Percentiles rank a stretch among this genome's conserved stretches.
phyloP scores from a whole-genome alignment of 2,888 invertebrate genomes.

The Chrysomela aeneicollis region DNA sequence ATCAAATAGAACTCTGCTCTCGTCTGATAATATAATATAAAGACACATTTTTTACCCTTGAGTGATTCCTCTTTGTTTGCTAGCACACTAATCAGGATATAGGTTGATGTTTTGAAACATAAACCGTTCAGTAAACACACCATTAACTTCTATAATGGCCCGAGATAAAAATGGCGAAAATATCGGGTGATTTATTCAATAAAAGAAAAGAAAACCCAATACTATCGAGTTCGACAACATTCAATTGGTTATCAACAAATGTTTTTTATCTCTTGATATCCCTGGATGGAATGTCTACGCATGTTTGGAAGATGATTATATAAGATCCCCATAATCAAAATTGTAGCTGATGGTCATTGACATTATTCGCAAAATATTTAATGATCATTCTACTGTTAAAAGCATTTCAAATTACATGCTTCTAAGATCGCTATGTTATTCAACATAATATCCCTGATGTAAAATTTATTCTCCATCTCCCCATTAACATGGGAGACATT shows the following conservation, averaged over 20 bases:
- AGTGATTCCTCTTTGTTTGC: constrained; percentile 14
- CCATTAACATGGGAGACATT: neutral
- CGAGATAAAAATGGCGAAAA: constrained; percentile 35
- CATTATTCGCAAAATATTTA: too few species aligned
- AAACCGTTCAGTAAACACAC: constrained; percentile 47
- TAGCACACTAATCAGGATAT: constrained; percentile 18
- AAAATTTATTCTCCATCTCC: neutral
- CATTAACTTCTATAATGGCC: constrained; percentile 48
- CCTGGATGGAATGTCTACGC: too few species aligned
- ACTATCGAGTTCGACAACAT: too few species aligned
- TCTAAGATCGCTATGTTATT: too few species aligned
- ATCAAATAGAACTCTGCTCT: neutral
- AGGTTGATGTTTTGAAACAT: constrained; percentile 43
- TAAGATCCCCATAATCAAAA: too few species aligned
- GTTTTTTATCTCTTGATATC: too few species aligned
- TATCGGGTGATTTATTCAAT: constrained; percentile 44
- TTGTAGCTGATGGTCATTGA: too few species aligned
- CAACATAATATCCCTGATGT: too few species aligned
- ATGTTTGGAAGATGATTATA: too few species aligned
- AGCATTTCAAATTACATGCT: too few species aligned
- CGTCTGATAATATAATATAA: neutral
- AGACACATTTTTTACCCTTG: constrained; percentile 10
- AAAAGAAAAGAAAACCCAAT: neutral
- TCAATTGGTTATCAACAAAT: too few species aligned
- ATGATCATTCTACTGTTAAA: too few species aligned